Conservation (phyloP, 1,140 invertebrate genomes). For the Helicoverpa zea region DNA sequence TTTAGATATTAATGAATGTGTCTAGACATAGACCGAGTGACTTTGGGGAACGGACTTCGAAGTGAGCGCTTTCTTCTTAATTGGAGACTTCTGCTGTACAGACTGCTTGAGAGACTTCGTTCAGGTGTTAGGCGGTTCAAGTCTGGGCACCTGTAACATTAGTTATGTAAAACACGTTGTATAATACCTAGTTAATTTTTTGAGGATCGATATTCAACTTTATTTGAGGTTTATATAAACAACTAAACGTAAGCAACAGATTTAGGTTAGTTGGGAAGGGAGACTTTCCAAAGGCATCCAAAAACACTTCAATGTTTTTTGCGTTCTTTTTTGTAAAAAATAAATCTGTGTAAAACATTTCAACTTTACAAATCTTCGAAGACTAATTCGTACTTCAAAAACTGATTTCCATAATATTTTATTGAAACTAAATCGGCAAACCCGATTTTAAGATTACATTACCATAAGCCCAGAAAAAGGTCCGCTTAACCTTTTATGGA, state of each 20-base stretch:
- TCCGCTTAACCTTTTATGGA: constrained; percentile 51
- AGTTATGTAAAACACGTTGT: background rate
- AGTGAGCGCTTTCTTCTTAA: background rate
- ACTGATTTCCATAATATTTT: constrained; percentile 37
- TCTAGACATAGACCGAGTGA: constrained; percentile 11
- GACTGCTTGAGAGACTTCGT: constrained; percentile 18
- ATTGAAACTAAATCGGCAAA: constrained; percentile 42
- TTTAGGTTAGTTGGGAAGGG: too few relatives aligned
- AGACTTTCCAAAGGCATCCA: background rate
- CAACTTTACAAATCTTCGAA: background rate
- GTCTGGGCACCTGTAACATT: constrained; percentile 62
- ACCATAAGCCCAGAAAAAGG: constrained; percentile 48
- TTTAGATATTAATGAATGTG: constrained; percentile 28
- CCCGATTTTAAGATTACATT: constrained; percentile 53
- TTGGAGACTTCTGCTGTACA: background rate
- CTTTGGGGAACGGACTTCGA: background rate
- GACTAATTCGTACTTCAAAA: background rate
- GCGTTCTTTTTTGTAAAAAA: too few relatives aligned
- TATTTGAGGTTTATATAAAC: too few relatives aligned
- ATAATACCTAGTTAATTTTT: too few relatives aligned
- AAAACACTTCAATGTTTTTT: too few relatives aligned
- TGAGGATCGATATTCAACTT: too few relatives aligned
- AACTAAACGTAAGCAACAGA: too few relatives aligned
- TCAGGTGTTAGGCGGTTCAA: constrained; percentile 56
- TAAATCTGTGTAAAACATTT: background rate